A percentile compares a stretch with the other conserved stretches of the same genome.
These are phyloP conservation scores for Drosophila melanica DNA, from an alignment of 1,140 invertebrate species.

Conservation along the genomic window DNA sequence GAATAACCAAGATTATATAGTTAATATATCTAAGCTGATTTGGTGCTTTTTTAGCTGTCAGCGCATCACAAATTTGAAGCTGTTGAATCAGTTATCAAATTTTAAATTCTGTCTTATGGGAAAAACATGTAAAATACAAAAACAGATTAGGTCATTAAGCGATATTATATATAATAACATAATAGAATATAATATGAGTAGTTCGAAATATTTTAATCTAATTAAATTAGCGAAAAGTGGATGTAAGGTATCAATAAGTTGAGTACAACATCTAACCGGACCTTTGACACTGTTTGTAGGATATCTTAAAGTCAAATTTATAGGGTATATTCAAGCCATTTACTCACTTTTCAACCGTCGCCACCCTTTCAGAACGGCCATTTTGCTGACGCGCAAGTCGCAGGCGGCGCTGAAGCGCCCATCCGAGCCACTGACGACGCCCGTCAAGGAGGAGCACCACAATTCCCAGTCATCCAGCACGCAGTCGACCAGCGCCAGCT, in stretches of 20 bases:
- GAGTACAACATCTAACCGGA: too few species aligned
- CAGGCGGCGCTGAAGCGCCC: slow-evolving; percentile 85
- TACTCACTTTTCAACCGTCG: background rate
- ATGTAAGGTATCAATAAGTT: too few species aligned
- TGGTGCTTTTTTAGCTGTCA: background rate
- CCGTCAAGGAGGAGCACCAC: slow-evolving; percentile 84
- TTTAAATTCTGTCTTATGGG: background rate
- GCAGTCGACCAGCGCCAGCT: slow-evolving; percentile 84
- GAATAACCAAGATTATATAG: background rate
- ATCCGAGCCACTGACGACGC: slow-evolving; percentile 72
- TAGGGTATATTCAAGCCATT: background rate
- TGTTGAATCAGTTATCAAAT: background rate
- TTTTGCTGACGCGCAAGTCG: slow-evolving; percentile 91
- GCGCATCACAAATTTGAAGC: background rate
- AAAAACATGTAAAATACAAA: background rate
- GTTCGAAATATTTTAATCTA: too few species aligned
- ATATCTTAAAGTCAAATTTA: background rate
- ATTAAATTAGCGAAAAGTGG: too few species aligned
- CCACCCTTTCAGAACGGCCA: slow-evolving; percentile 87
- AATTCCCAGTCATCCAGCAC: slow-evolving; percentile 75
- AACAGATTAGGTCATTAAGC: background rate
- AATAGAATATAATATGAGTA: too few species aligned
- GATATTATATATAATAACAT: too few species aligned
- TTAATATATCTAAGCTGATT: background rate
- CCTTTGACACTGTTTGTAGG: too few species aligned